Conservation (phyloP, 2,888 invertebrate genomes). For the Cryptus armator region DNA sequence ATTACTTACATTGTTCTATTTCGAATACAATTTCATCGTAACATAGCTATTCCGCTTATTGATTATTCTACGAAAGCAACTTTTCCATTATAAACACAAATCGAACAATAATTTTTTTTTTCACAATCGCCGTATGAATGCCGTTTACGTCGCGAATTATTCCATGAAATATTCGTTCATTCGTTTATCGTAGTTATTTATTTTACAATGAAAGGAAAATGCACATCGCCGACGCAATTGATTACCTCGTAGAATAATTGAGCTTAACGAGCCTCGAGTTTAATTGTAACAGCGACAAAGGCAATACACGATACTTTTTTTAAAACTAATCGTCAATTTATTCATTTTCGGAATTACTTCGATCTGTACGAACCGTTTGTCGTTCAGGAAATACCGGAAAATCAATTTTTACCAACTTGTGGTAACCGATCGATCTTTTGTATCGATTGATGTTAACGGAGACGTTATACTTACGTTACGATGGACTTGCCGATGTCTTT, state of each 20-base stretch:
- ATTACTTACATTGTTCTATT: constrained; percentile 63
- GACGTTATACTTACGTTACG: neutral
- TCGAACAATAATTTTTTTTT: neutral
- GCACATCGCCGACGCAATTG: constrained; percentile 30
- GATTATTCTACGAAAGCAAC: constrained; percentile 18
- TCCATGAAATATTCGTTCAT: neutral
- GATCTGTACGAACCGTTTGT: neutral
- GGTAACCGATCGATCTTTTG: neutral
- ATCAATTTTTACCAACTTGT: neutral
- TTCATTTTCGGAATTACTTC: neutral
- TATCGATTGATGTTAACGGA: neutral
- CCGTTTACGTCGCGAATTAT: neutral
- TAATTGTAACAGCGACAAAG: constrained; percentile 50
- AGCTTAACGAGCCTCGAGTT: constrained; percentile 35
- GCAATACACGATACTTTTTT: constrained; percentile 62
- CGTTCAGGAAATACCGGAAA: neutral
- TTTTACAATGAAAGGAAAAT: constrained; percentile 22
- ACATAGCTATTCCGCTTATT: constrained; percentile 3
- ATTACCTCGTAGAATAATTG: constrained; percentile 46
- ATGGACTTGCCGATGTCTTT: neutral
- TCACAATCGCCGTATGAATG: constrained; percentile 1
- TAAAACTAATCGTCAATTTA: constrained; percentile 11
- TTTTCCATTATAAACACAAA: neutral
- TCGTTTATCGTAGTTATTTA: constrained; percentile 10
- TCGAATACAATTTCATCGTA: constrained; percentile 42